Base-by-base conservation (phyloP, 2,797 vertebrate genomes). In the Pitangus sulphuratus region DNA sequence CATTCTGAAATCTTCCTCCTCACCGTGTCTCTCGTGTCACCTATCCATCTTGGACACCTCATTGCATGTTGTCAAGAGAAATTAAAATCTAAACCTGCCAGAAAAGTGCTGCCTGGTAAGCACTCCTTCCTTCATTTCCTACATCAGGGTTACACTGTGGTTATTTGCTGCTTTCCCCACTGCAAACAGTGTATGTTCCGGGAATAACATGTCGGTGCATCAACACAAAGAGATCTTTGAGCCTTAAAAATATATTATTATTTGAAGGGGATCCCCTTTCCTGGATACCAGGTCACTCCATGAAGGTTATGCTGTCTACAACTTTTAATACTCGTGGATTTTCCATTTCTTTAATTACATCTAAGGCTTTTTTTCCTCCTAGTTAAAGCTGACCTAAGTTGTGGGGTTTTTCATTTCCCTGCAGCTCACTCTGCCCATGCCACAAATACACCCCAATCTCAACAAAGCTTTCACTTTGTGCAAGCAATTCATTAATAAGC, bases 241-340 rank as follows among this genome's bases (percentile, higher is more conserved):
- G n/a, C 39, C 57, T 56, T 31, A 54, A 77, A n/a, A n/a, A 61
- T 14, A 4, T 30, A 14, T n/a, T 17, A 60, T 56, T 88, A 69
- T 65, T 57, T 64, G 45, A 90, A 44, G 87, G 30, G 76, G 12
- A 71, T 72, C 65, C 28, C 51, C 44, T 90, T 93, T 86, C 61
- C 74, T 72, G 35, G 30, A 37, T 18, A 69, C 16, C 26, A 75
- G 64, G 16, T 44, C 66, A 60, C 21, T n/a, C 84, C 44, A 33
- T 10, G 25, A 77, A 64, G 48, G 40, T 62, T n/a, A 56, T 51
- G 33, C 19, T 33, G 51, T 25, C 54, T 22, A 28, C 16, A 22
- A 57, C 71, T 91, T 65, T 88, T 51, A 22, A 77, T 64, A 33
- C 14, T 82, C 4, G 1, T 1, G 17, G 45, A 15, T 74, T n/a